Evolutionary conservation across 2,113 vertebrate genomes (phyloP).

Genomic region (Vombatus ursinus): DNA sequence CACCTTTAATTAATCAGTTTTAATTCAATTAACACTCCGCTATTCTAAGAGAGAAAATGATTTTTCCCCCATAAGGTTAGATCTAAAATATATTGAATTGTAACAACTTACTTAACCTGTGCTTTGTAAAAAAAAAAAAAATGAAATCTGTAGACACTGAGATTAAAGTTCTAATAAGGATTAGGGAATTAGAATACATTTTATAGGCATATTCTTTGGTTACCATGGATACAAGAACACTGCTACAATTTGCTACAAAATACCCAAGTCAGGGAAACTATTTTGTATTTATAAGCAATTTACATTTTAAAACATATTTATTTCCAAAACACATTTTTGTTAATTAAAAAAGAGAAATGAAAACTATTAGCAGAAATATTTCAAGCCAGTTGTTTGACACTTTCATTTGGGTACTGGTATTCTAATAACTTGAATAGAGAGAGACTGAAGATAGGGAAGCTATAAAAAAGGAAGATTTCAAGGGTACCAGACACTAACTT

Average conservation of each 20-base stretch:
- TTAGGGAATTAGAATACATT: neutral
- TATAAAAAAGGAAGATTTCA: neutral
- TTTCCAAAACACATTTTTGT: slow-evolving; percentile 27
- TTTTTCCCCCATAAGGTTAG: neutral
- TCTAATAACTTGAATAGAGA: neutral
- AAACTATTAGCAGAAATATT: neutral
- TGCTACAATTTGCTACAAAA: neutral
- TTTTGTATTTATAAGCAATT: neutral
- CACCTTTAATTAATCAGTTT: slow-evolving; percentile 42
- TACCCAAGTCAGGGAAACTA: neutral
- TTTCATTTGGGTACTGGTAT: neutral
- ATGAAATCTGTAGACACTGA: neutral
- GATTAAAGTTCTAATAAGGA: neutral
- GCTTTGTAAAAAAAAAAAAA: neutral
- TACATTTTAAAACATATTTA: neutral
- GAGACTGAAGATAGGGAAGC: neutral
- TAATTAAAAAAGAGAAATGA: slow-evolving; percentile 30
- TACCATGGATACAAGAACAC: neutral
- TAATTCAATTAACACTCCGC: neutral
- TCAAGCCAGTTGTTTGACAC: neutral
- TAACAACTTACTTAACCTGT: neutral
- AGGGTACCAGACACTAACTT: neutral
- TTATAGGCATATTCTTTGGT: neutral
- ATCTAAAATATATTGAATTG: neutral
- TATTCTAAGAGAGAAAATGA: neutral